Evolutionary conservation across 2,113 vertebrate species (phyloP).

Genomic region (Xiphophorus hellerii): DNA sequence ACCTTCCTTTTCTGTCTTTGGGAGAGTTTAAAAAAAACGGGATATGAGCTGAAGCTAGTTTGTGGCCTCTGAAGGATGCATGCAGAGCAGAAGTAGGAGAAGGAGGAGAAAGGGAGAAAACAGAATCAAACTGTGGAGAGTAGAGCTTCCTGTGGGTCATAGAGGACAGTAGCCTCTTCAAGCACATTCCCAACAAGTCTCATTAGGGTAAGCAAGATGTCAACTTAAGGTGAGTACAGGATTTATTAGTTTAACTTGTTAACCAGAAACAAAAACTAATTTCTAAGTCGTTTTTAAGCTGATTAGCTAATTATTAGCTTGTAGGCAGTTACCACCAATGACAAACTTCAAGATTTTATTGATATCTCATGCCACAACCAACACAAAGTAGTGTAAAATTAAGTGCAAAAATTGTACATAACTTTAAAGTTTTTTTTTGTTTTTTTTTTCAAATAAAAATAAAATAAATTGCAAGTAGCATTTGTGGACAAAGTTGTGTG

Average conservation of each 20-base stretch:
- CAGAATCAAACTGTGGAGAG: constrained; percentile 27
- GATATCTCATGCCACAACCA: too few relatives aligned
- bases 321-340: too few relatives aligned
- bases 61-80: constrained; percentile 77
- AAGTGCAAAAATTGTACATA: too few relatives aligned
- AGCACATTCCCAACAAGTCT: background rate
- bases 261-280: background rate
- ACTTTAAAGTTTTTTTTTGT: too few relatives aligned
- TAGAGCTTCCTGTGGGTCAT: background rate
- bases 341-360: too few relatives aligned
- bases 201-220: background rate
- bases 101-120: constrained; percentile 55
- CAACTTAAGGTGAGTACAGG: background rate
- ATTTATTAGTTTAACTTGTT: background rate
- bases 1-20: constrained; percentile 84
- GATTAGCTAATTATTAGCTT: background rate
- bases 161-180: background rate
- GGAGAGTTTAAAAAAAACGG: constrained; percentile 82
- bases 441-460: too few relatives aligned
- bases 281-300: background rate
- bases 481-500: too few relatives aligned
- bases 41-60: constrained; percentile 75
- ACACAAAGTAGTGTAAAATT: too few relatives aligned
- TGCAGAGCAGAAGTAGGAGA: constrained; percentile 49
- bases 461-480: too few relatives aligned